phyloP scores from a whole-genome alignment of 1,140 invertebrate species.

The Zaprionus africanus region DNA sequence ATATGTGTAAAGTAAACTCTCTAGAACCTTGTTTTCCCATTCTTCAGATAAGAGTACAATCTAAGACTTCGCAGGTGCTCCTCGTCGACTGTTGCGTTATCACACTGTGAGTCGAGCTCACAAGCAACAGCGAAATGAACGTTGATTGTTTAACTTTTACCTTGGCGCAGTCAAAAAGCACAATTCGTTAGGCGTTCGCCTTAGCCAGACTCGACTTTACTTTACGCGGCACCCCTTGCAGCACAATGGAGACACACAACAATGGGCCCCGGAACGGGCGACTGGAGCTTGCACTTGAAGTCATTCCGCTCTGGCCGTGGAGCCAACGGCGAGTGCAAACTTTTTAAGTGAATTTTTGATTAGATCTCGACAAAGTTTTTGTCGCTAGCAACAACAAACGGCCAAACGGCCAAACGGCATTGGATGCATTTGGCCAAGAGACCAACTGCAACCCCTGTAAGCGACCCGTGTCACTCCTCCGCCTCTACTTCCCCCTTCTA shows the following conservation, averaged over 20 bases:
- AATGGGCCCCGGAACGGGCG: constrained; percentile 3
- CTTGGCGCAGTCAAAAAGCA: constrained; percentile 23
- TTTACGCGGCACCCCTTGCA: constrained; percentile 45
- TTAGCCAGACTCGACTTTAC: constrained; percentile 14
- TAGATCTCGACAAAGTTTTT: constrained; percentile 81
- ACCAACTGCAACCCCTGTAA: background rate
- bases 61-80: background rate
- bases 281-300: constrained; percentile 59
- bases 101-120: background rate
- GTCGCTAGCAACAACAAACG: constrained; percentile 55
- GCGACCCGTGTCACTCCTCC: background rate
- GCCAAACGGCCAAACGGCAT: constrained; percentile 53
- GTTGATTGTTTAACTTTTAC: constrained; percentile 26
- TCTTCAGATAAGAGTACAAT: background rate
- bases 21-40: background rate
- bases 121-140: constrained; percentile 14
- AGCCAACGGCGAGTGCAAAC: constrained; percentile 66
- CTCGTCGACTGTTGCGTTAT: background rate
- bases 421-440: constrained; percentile 25
- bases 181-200: constrained; percentile 32
- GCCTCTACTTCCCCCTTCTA: background rate
- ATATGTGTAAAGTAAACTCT: background rate
- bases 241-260: constrained; percentile 54
- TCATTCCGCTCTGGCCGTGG: constrained; percentile 48
- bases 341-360: constrained; percentile 83